phyloP scores from a whole-genome alignment of 1,140 invertebrate species.

The Solenopsis invicta region DNA sequence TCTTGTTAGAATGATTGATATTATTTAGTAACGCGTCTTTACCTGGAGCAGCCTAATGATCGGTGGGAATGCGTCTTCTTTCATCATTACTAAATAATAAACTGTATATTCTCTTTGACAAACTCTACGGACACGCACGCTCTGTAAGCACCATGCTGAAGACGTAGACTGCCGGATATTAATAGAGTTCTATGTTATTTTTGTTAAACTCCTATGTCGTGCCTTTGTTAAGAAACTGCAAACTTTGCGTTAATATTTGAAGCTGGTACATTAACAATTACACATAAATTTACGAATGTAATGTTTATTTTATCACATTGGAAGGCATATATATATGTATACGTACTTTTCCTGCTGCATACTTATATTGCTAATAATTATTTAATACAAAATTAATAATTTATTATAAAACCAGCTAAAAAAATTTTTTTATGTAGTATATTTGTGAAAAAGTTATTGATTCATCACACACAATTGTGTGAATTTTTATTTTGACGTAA shows the following conservation, averaged over 20 bases:
- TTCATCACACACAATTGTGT: background rate
- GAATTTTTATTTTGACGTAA: background rate
- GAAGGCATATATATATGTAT: background rate
- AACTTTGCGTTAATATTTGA: background rate
- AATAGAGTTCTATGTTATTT: slow-evolving; percentile 80
- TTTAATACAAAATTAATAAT: slow-evolving; percentile 8
- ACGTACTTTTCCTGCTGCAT: background rate
- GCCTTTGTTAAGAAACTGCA: slow-evolving; percentile 35
- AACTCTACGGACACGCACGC: slow-evolving; percentile 78
- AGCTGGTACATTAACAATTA: background rate
- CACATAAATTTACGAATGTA: background rate
- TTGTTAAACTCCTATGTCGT: slow-evolving; percentile 68
- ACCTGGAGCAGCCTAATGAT: slow-evolving; percentile 84
- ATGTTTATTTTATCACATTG: slow-evolving; percentile 1
- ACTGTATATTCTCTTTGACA: slow-evolving; percentile 80
- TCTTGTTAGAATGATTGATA: background rate
- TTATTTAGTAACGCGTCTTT: slow-evolving; percentile 67
- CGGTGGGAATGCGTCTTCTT: slow-evolving; percentile 78
- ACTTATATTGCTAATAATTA: background rate
- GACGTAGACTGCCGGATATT: slow-evolving; percentile 80
- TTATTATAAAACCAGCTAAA: background rate
- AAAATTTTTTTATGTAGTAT: background rate
- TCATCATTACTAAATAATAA: slow-evolving; percentile 81
- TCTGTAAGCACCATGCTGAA: slow-evolving; percentile 80
- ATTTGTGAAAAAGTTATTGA: background rate